Base-by-base conservation (phyloP, 2,797 vertebrate genomes). In the Catamblyrhynchus diadema region DNA sequence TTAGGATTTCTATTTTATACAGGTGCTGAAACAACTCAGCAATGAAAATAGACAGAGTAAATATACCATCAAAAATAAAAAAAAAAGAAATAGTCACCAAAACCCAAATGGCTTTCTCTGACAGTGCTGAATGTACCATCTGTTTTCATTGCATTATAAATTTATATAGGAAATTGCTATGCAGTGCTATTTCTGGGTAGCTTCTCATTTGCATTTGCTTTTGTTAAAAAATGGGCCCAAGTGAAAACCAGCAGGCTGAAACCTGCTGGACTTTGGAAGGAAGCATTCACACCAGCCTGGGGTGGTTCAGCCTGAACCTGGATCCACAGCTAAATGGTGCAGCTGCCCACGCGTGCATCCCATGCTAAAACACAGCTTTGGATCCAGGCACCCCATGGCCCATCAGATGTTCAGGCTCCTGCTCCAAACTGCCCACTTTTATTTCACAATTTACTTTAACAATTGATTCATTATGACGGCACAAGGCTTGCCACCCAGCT, bases 151-250 rank as follows among this genome's bases (percentile, higher is more conserved):
- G 83, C 90, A 50, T 78, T 95, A 93, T 77, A 94, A 87, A 92
- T 83, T 88, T 91, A 87, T 78, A 64, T 42, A 62, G 69, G 57
- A 90, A 93, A 95, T 89, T 94, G 74, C 66, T 88, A 74, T 83
- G 77, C 83, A 65, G 41, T 60, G 39, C 88, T 95, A 39, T 90
- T 95, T 93, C 88, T 92, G 90, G 28, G 53, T 85, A 69, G 84
- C 45, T 94, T 67, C 64, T 94, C 81, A 95, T 97, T 95, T 95
- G 64, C 92, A 93, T 95, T 89, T 91, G 64, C 61, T 95, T 95
- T 90, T 89, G 92, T 95, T 93, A 77, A 73, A 90, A 94, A 93
- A 90, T 21, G 74, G 57, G 39, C 45, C 28, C 56, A 67, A 77
- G 60, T 57, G 75, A 74, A 95, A 94, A 71, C 37, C 78, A 53